A percentile compares a stretch with the other conserved stretches of the same genome.
Conservation (phyloP, 1,140 invertebrate genomes). For the Bombus balteatus region DNA sequence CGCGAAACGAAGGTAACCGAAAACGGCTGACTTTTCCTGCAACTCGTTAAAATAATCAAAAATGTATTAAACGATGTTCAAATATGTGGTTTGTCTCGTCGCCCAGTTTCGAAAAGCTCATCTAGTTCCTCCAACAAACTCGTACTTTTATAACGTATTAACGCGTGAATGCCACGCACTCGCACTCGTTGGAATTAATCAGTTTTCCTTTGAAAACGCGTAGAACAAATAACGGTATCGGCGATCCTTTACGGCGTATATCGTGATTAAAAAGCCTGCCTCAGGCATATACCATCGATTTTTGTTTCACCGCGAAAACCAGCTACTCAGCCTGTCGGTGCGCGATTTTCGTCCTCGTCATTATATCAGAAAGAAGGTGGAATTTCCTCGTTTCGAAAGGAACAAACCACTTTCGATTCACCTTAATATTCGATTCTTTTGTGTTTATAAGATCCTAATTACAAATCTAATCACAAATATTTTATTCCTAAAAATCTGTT, state of each 20-base stretch:
- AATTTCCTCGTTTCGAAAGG: neutral
- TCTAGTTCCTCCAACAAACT: neutral
- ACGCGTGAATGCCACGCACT: neutral
- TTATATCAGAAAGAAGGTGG: neutral
- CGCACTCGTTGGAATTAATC: conserved; percentile 27
- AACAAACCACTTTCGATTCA: neutral
- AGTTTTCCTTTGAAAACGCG: conserved; percentile 22
- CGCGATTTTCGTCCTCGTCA: neutral
- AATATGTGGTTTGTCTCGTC: neutral
- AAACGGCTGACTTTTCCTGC: neutral
- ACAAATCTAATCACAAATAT: neutral
- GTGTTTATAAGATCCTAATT: too few relatives aligned
- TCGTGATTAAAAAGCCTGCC: conserved; percentile 31
- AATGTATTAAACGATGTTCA: neutral
- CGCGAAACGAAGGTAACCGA: neutral
- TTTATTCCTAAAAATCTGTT: too few relatives aligned
- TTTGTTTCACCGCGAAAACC: neutral
- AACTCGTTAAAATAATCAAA: neutral
- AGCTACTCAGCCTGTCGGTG: neutral
- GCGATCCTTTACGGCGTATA: neutral
- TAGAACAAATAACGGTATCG: conserved; percentile 2
- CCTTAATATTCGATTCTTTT: neutral
- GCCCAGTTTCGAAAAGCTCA: neutral
- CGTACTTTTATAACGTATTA: conserved; percentile 20
- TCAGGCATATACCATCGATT: conserved; percentile 2